A percentile compares a stretch with the other conserved stretches of the same genome.
These are phyloP conservation scores for Halcyon senegalensis DNA, from an alignment of 2,113 vertebrate genomes.

Conservation along the genomic window DNA sequence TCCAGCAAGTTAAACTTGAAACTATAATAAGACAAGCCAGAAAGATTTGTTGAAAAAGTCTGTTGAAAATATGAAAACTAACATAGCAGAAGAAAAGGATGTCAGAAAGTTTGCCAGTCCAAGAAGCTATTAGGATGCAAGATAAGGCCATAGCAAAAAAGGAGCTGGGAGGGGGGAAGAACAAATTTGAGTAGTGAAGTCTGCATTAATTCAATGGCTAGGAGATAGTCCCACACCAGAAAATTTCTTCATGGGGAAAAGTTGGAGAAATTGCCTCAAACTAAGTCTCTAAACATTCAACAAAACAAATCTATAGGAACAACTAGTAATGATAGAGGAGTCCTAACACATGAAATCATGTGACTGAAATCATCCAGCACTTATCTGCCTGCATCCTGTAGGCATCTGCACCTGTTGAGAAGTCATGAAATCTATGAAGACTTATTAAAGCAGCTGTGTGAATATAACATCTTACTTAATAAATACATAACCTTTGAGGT, in stretches of 20 bases:
- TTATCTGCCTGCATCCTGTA: not conserved
- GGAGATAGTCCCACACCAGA: not conserved
- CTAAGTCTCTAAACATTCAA: not conserved
- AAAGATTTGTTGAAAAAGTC: not conserved
- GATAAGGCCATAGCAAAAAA: not conserved
- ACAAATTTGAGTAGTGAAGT: too few relatives aligned
- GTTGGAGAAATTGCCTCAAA: not conserved
- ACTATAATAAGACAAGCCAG: not conserved
- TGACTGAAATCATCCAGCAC: not conserved
- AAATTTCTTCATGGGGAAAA: not conserved
- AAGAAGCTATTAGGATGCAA: not conserved
- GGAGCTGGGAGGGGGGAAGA: rapidly evolving
- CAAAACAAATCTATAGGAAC: not conserved
- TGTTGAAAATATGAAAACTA: not conserved
- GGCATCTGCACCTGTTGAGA: not conserved
- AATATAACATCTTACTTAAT: not conserved
- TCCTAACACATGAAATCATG: not conserved
- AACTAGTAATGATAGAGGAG: not conserved
- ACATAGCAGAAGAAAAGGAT: not conserved
- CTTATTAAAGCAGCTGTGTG: not conserved
- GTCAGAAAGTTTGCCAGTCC: not conserved
- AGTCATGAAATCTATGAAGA: not conserved
- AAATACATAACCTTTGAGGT: not conserved
- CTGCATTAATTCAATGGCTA: not conserved
- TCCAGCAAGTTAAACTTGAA: slow-evolving; percentile 17